Conservation (phyloP, 2,113 vertebrate species). For the Hassar affinis region DNA sequence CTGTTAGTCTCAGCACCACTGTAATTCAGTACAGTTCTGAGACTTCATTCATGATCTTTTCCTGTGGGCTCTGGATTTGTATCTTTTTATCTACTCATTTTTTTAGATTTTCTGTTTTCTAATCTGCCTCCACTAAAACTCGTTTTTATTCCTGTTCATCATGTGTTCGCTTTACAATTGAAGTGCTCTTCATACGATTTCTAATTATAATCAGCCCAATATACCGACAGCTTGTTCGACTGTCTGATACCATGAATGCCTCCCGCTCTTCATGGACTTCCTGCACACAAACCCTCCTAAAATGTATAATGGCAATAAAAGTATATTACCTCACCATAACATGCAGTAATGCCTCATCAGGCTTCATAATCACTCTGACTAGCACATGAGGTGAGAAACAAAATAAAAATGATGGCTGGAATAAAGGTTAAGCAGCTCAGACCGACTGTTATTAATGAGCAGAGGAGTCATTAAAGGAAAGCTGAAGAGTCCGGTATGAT, state of each 20-base stretch:
- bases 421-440: neutral
- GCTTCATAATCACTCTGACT: conserved; percentile 10
- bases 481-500: neutral
- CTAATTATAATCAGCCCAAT: too few relatives aligned
- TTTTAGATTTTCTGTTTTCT: too few relatives aligned
- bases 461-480: neutral
- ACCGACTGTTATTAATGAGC: neutral
- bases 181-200: too few relatives aligned
- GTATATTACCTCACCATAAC: neutral
- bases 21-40: too few relatives aligned
- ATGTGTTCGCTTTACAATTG: too few relatives aligned
- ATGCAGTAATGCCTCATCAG: neutral
- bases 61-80: too few relatives aligned
- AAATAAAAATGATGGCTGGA: conserved; percentile 11
- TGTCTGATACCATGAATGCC: neutral
- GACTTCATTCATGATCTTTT: too few relatives aligned
- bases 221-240: too few relatives aligned
- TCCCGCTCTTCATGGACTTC: neutral
- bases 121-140: too few relatives aligned
- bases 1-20: neutral
- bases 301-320: neutral
- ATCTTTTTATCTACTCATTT: too few relatives aligned
- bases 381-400: conserved; percentile 7
- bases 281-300: neutral
- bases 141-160: too few relatives aligned